Evolutionary conservation across 2,797 vertebrate genomes (phyloP).

Genomic region (Myiotriccus ornatus): DNA sequence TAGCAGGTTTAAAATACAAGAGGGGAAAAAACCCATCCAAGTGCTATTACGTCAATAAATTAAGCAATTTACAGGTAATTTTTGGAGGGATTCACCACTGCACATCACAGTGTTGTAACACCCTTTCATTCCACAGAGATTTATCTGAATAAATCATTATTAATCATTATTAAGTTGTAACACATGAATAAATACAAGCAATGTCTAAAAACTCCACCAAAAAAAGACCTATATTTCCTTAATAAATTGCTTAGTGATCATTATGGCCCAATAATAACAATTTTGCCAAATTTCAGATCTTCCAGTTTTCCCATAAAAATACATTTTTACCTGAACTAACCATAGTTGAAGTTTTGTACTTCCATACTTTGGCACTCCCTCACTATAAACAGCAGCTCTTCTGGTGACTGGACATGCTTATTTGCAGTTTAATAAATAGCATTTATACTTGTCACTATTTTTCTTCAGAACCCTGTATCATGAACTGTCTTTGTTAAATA

Average conservation of each 20-base stretch:
- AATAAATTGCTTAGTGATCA: neutral
- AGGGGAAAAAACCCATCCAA: no score
- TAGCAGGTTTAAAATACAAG: neutral
- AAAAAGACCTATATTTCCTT: neutral
- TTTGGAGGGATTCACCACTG: no score
- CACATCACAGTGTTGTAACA: accelerated
- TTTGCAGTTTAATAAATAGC: neutral
- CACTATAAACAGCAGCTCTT: neutral
- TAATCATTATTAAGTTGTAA: neutral
- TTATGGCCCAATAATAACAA: neutral
- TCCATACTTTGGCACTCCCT: neutral
- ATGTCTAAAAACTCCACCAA: neutral
- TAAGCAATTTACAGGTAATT: neutral
- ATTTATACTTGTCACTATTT: neutral
- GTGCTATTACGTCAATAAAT: no score
- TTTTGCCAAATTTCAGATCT: neutral
- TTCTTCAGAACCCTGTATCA: neutral
- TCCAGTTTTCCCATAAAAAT: neutral
- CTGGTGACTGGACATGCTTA: neutral
- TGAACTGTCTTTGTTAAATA: neutral
- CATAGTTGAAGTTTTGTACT: neutral
- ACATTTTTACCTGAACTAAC: neutral
- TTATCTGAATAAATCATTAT: neutral
- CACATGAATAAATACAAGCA: neutral
- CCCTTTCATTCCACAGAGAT: neutral